A percentile compares a stretch with the other conserved stretches of the same genome.
Conservation (phyloP, 2,888 invertebrate species). For the Blastobasis lacticolella region DNA sequence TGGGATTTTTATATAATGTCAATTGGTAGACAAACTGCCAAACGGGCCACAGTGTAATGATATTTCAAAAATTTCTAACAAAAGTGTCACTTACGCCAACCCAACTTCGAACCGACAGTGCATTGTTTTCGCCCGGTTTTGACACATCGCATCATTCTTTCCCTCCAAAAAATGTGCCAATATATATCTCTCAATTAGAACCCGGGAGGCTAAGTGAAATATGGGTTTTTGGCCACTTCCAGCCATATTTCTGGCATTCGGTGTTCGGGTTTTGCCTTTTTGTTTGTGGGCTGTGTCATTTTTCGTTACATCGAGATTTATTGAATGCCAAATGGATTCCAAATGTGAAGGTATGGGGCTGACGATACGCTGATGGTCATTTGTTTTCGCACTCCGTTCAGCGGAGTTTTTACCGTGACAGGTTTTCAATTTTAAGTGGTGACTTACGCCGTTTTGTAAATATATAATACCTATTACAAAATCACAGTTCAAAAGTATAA, state of each 20-base stretch:
- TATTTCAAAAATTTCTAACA: too few relatives aligned
- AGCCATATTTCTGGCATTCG: conserved; percentile 13
- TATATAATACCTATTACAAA: too few relatives aligned
- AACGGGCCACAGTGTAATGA: too few relatives aligned
- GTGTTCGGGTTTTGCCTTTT: conserved; percentile 23
- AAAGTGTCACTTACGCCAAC: neutral
- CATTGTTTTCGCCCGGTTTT: conserved; percentile 10
- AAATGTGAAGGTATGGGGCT: conserved; percentile 1
- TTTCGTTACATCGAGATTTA: conserved; percentile 4
- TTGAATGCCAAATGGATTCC: conserved; percentile 2
- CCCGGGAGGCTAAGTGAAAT: conserved; percentile 33
- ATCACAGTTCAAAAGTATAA: too few relatives aligned
- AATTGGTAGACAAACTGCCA: too few relatives aligned
- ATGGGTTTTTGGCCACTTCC: conserved; percentile 23
- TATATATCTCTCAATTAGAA: conserved; percentile 59
- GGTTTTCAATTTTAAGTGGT: too few relatives aligned
- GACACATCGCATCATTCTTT: conserved; percentile 11
- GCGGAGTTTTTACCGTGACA: too few relatives aligned
- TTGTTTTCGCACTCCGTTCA: neutral
- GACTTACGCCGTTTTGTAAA: too few relatives aligned
- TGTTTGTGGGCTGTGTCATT: conserved; percentile 3
- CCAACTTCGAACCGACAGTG: neutral
- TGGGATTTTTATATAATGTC: too few relatives aligned
- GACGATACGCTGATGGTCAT: neutral
- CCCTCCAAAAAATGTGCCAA: conserved; percentile 46